These are phyloP conservation scores for Sarcophaga subvicina DNA, from an alignment of 2,888 invertebrate species.

Conservation along the genomic window DNA sequence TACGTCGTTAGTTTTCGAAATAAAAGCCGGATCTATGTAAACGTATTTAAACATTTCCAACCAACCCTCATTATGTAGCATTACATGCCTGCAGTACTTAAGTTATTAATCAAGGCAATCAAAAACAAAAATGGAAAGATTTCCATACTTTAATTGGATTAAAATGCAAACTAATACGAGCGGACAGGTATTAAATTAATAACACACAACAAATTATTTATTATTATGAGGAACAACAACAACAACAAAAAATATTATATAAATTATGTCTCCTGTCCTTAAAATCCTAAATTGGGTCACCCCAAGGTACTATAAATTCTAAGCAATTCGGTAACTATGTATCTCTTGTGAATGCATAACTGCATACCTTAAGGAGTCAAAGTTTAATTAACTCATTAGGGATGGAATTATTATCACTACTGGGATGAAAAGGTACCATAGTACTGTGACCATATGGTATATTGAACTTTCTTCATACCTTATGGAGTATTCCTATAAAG, in stretches of 20 bases:
- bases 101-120: background rate
- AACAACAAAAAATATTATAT: background rate
- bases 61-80: too few species aligned
- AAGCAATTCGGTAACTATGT: background rate
- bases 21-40: too few species aligned
- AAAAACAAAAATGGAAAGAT: background rate
- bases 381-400: background rate
- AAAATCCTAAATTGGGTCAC: background rate
- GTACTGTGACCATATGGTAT: too few species aligned
- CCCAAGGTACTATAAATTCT: background rate
- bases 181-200: background rate
- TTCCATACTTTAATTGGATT: slow-evolving; percentile 30
- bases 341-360: too few species aligned
- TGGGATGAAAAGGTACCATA: too few species aligned
- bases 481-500: too few species aligned
- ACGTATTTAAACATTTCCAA: too few species aligned
- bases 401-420: too few species aligned
- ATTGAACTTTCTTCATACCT: too few species aligned
- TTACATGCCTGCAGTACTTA: too few species aligned
- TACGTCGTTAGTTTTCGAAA: background rate
- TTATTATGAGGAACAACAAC: background rate
- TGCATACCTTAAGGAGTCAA: slow-evolving; percentile 5
- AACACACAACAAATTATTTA: background rate
- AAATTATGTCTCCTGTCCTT: background rate
- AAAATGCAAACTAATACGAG: slow-evolving; percentile 5